Conservation (phyloP, 1,140 invertebrate genomes). For the Theocolax elegans region DNA sequence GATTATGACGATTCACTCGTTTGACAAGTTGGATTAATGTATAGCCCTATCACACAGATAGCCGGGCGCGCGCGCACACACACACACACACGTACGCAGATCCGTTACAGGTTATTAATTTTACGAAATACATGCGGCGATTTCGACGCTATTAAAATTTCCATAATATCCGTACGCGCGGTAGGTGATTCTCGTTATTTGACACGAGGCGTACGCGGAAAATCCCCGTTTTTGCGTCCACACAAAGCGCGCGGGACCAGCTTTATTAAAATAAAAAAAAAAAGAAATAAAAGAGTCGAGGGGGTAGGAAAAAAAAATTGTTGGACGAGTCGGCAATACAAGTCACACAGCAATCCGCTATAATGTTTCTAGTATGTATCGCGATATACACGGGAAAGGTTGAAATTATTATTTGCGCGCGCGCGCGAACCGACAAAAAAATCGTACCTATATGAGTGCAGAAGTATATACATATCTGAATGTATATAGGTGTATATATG, state of each 20-base stretch:
- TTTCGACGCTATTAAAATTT: constrained; percentile 33
- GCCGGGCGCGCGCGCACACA: too few species aligned
- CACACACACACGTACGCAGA: too few species aligned
- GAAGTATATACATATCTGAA: neutral
- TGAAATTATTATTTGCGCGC: neutral
- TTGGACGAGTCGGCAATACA: neutral
- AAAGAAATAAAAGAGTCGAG: neutral
- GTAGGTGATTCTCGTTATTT: constrained; percentile 21
- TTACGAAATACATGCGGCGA: constrained; percentile 16
- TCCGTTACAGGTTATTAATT: constrained; percentile 35
- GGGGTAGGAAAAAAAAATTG: neutral
- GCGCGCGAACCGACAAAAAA: neutral
- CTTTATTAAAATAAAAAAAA: constrained; percentile 33
- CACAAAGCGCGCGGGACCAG: constrained; percentile 2
- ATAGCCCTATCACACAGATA: too few species aligned
- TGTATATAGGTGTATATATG: too few species aligned
- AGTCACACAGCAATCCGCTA: neutral
- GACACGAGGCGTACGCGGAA: constrained; percentile 1
- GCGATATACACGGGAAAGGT: neutral
- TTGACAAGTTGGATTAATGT: constrained; percentile 38
- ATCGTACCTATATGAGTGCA: neutral
- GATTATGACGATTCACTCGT: constrained; percentile 22
- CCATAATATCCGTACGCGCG: constrained; percentile 5
- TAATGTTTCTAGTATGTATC: constrained; percentile 5
- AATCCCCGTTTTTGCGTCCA: neutral